Base-by-base conservation (phyloP, 2,888 invertebrate species). In the Onthophagus sagittarius region DNA sequence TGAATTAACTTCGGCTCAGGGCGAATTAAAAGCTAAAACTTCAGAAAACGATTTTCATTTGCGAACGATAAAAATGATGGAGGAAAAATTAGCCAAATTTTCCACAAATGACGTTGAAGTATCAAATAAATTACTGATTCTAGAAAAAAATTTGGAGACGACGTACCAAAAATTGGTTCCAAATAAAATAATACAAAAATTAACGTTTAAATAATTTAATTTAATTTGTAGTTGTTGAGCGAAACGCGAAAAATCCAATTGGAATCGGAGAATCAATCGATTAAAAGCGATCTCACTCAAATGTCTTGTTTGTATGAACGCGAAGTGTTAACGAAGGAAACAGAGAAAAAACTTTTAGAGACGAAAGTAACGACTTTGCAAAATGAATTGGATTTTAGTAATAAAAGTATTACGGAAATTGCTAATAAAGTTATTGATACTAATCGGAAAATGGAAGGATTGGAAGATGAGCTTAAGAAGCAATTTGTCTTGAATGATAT, bases 101-200 rank as follows among this genome's bases (percentile, higher is more conserved):
- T 85, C 77, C 83, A 86, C 79, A 80, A 87, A 81, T 83, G 85
- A 72, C 79, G 81, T 79, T n/a, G 81, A 81, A 31, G 82, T 83
- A 70, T 81, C 79, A 6, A 81, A 81, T 9, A 85, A 83, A 77
- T 78, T 89, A 6, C 82, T 87, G 5, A 77, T 88, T 0, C 86
- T 89, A 9, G 89, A 89, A 78, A 87, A 89, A 80, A 87, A 87
- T 80, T 80, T 89, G 33, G 90, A 90, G 80, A 83, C 87, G 0
- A 88, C 88, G 80, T 89, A 89, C 79, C 88, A 90, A 78, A 89
- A 90, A 84, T 79, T 90, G 86, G 90, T 90, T 78, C 72, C n/a
- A 4, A 63, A 23, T 63, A 5, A 23, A 63, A 71, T 11, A 53
- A n/a, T n/a, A n/a, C n/a, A n/a, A n/a, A n/a, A 71, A 64, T 0